A percentile compares a stretch with the other conserved stretches of the same genome.
Conservation (phyloP, 30 jellyfish, hydroid and myxozoan genomes). For the Hydractinia echinata region DNA sequence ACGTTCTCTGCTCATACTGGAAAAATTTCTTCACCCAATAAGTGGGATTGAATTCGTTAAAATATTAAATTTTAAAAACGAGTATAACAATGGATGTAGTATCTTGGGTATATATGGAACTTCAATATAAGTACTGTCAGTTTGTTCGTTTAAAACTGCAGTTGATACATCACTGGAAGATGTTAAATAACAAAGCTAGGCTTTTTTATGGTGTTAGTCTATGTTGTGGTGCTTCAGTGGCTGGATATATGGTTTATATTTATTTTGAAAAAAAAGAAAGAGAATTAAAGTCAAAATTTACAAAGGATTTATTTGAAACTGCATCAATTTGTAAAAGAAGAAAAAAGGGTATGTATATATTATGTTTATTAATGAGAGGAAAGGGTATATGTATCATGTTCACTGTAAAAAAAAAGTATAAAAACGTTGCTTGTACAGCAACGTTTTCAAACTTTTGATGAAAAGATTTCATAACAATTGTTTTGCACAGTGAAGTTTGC, state of each 20-base stretch:
- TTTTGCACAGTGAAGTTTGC: no score
- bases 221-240: background rate
- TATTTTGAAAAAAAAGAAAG: slow-evolving; percentile 6
- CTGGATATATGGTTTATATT: background rate
- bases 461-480: no score
- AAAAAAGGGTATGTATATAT: slow-evolving; percentile 22
- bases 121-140: background rate
- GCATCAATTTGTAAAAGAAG: slow-evolving; percentile 18
- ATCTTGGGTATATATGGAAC: background rate
- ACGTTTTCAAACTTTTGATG: no score
- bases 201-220: background rate
- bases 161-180: background rate
- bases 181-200: background rate
- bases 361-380: no score
- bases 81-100: background rate
- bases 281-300: background rate
- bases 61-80: no score
- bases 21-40: slow-evolving; percentile 33
- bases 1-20: slow-evolving; percentile 54
- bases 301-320: background rate
- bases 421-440: no score
- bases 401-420: no score
- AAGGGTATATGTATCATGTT: no score
- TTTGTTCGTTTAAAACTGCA: background rate
- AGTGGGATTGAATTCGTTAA: slow-evolving; percentile 90